Percentiles rank a stretch among this genome's conserved stretches.
These are phyloP conservation scores for Harmothoe impar DNA, from an alignment of 2,888 invertebrate genomes.

Conservation along the genomic window DNA sequence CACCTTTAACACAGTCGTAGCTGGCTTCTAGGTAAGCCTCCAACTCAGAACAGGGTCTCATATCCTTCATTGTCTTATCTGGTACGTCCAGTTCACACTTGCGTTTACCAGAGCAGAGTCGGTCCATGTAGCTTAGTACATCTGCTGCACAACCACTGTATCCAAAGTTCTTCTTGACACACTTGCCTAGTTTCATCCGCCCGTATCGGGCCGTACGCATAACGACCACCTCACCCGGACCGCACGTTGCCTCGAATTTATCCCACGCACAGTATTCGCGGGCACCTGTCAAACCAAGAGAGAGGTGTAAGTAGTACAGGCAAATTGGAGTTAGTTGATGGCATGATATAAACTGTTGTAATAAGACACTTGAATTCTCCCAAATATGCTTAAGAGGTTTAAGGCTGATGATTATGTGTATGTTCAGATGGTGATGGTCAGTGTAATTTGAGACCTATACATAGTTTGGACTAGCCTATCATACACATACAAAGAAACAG, in stretches of 20 bases:
- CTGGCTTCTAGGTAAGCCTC: conserved; percentile 65
- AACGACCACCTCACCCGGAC: conserved; percentile 53
- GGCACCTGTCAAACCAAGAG: neutral
- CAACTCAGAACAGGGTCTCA: conserved; percentile 64
- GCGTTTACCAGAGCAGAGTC: conserved; percentile 59
- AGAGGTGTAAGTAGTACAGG: neutral
- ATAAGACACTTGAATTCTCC: no score
- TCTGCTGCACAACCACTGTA: conserved; percentile 54
- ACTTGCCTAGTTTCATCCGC: conserved; percentile 61
- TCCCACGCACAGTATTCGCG: conserved; percentile 62
- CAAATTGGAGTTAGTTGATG: no score
- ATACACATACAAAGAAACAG: no score
- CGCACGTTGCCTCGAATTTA: conserved; percentile 61
- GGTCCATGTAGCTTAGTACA: conserved; percentile 54
- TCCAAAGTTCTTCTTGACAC: conserved; percentile 60
- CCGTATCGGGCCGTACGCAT: conserved; percentile 60
- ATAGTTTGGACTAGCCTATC: no score
- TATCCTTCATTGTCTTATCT: conserved; percentile 59
- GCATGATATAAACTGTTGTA: no score
- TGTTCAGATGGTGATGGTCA: no score
- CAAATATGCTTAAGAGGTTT: no score
- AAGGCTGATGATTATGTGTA: no score
- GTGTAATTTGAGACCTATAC: no score
- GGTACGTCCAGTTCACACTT: conserved; percentile 59
- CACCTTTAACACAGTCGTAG: conserved; percentile 58